Percentiles rank a stretch among this genome's conserved stretches.
phyloP scores from a whole-genome alignment of 2,113 vertebrate genomes.

The Salvelinus sp. region DNA sequence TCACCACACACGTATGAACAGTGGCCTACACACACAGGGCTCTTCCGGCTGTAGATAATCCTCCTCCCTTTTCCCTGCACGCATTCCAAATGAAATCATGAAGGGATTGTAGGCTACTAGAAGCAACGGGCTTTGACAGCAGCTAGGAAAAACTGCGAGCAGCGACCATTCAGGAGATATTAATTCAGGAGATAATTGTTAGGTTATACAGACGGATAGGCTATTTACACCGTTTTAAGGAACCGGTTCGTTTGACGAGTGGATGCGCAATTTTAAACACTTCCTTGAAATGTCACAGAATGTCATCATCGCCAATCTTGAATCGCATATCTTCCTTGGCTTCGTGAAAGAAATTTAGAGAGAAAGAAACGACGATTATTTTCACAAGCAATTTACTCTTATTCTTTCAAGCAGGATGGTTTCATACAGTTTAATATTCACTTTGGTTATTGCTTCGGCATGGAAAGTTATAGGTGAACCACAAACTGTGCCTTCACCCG shows the following conservation, averaged over 20 bases:
- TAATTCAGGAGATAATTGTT: not conserved
- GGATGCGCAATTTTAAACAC: not conserved
- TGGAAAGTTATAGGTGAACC: conserved; percentile 52
- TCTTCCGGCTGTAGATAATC: conserved; percentile 68
- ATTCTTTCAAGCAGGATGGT: conserved; percentile 40
- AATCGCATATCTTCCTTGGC: not conserved
- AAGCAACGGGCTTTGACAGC: conserved; percentile 10
- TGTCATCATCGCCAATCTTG: not conserved
- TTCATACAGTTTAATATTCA: conserved; percentile 38
- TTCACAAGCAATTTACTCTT: not conserved
- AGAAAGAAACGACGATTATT: not conserved
- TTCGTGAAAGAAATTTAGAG: not conserved
- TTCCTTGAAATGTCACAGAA: not conserved
- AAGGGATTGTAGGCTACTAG: conserved; percentile 34
- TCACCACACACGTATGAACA: conserved; percentile 15
- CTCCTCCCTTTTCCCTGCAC: conserved; percentile 41
- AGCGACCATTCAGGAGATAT: not conserved
- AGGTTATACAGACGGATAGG: not conserved
- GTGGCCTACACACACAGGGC: conserved; percentile 39
- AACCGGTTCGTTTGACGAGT: not conserved
- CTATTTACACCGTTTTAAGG: not conserved
- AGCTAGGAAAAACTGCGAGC: conserved; percentile 1
- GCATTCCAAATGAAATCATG: conserved; percentile 47
- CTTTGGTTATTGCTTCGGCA: conserved; percentile 44
- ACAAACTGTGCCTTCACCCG: conserved; percentile 42